Base-by-base conservation (phyloP, 2,113 vertebrate genomes). In the Toxostoma redivivum region DNA sequence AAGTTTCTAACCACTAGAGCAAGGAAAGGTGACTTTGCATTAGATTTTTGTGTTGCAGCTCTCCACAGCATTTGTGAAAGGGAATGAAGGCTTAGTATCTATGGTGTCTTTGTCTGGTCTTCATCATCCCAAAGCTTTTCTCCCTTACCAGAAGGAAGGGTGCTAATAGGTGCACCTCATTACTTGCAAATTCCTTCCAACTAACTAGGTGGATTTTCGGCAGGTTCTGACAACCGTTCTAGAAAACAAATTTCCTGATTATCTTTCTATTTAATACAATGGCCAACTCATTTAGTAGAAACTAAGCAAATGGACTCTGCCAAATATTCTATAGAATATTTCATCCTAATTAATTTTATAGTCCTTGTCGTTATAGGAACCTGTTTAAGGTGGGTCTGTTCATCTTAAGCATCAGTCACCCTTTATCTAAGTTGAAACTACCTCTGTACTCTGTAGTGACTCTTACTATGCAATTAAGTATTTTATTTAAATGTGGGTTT, bases 31-130 rank as follows among this genome's bases (percentile, higher is more conserved):
- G 40, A 24, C n/a, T 67, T 80, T 44, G 30, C 4, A 1, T 71
- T 60, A 40, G 30, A 2, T 62, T 79, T 74, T 81, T 87, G 9
- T 54, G 5, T 78, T 4, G 17, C 5, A 87, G 12, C 25, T 90
- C 17, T 64, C 0, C 0, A 15, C 12, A 64, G 35, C 18, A 62
- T 71, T 90, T 0, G 0, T 51, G 48, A 71, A 79, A 82, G 12
- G 7, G 20, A 65, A 15, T 40, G 28, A 77, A 51, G 20, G 24
- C 42, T 61, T 66, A 7, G 13, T 50, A 25, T 38, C 44, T 45
- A 0, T 42, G 24, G 25, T 80, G 70, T 11, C 15, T 85, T 54
- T 87, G 18, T 70, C n/a, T 48, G 60, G 19, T 27, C 54, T 64
- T 89, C 15, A 1, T 53, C 33, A 62, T 17, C 20, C 13, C 15